Conservation (phyloP, 2,113 vertebrate genomes). For the Prionailurus viverrinus region DNA sequence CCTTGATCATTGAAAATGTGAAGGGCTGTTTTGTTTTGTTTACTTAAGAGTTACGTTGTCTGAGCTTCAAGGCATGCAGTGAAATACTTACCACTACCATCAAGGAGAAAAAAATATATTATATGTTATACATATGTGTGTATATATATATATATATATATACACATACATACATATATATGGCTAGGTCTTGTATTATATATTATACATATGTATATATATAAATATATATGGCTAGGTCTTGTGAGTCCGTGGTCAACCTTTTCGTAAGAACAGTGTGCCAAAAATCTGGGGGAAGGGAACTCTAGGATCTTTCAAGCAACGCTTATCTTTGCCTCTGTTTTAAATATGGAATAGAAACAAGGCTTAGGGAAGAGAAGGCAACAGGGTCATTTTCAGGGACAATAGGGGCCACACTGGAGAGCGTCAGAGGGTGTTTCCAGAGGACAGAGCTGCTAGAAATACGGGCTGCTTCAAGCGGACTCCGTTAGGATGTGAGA, state of each 20-base stretch:
- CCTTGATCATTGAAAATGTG: neutral
- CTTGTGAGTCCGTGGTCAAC: neutral
- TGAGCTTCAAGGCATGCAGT: neutral
- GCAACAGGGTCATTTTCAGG: neutral
- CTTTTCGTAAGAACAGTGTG: neutral
- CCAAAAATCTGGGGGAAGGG: neutral
- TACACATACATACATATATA: neutral
- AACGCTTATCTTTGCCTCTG: neutral
- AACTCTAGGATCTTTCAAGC: neutral
- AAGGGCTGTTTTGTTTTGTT: neutral
- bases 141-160: neutral
- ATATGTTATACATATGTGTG: too few relatives aligned
- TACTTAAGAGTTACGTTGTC: neutral
- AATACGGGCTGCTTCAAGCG: neutral
- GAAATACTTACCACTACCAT: neutral
- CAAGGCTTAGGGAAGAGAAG: neutral
- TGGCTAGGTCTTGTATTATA: too few relatives aligned
- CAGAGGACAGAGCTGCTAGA: neutral
- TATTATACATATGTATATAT: neutral
- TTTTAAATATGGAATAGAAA: conserved; percentile 43
- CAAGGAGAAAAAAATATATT: neutral
- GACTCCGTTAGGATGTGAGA: neutral
- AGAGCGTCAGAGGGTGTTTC: neutral
- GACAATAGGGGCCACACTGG: neutral
- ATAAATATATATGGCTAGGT: neutral